Evolutionary conservation across 2,113 vertebrate species (phyloP).

Genomic region (Rhabdomys dilectus): DNA sequence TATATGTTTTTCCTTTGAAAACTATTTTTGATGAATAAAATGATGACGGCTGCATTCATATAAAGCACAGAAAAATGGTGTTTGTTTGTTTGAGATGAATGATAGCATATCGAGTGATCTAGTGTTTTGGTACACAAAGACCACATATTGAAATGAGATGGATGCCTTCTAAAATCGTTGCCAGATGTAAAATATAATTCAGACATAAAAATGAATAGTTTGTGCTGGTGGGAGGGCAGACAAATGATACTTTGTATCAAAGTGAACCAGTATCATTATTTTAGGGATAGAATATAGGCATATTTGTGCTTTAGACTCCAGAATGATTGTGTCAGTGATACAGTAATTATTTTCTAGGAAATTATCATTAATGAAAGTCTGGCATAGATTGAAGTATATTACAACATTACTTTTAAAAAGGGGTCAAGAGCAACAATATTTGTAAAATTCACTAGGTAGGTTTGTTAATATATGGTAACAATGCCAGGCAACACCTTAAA

Average conservation of each 20-base stretch:
- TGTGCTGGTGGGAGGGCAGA: background rate
- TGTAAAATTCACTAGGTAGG: background rate
- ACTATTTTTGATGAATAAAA: constrained; percentile 14
- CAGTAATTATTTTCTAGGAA: constrained; percentile 6
- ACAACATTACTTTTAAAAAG: background rate
- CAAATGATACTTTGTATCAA: background rate
- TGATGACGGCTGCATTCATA: background rate
- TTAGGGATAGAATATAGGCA: background rate
- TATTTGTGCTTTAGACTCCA: background rate
- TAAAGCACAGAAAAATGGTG: background rate
- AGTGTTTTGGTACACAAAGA: constrained; percentile 20
- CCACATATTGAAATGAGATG: background rate
- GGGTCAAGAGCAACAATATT: background rate
- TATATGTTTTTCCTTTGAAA: constrained; percentile 27
- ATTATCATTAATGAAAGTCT: background rate
- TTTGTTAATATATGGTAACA: background rate
- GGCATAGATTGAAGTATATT: background rate
- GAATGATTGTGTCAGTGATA: background rate
- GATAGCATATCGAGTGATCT: background rate
- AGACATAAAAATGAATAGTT: background rate
- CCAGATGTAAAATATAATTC: background rate
- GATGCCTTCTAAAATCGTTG: background rate
- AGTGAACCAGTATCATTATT: background rate
- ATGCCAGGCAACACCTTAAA: background rate
- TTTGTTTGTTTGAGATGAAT: background rate